These are phyloP conservation scores for Otolemur garnettii DNA, from an alignment of 2,113 vertebrate genomes.

Conservation along the genomic window DNA sequence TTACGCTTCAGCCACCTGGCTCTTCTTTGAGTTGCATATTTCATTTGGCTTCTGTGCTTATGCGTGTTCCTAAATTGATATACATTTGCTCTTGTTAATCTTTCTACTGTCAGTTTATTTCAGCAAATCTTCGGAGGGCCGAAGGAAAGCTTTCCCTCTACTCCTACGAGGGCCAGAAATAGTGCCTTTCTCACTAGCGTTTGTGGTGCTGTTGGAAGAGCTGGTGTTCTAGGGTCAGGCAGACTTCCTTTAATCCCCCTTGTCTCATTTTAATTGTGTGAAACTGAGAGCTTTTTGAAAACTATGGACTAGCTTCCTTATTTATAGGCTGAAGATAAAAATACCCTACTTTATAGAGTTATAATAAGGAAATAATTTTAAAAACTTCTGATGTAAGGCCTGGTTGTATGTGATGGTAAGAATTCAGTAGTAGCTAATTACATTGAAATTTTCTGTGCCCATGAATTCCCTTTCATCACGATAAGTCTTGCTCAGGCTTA, in stretches of 20 bases:
- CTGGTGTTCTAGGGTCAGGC: neutral
- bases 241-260: neutral
- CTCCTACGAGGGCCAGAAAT: neutral
- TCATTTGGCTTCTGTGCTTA: neutral
- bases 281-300: conserved; percentile 10
- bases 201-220: neutral
- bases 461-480: neutral
- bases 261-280: neutral
- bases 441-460: neutral
- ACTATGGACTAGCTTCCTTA: neutral
- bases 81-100: neutral
- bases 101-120: neutral
- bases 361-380: neutral
- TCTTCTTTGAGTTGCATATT: neutral
- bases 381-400: neutral
- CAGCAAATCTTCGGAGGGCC: neutral
- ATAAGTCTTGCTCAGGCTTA: neutral
- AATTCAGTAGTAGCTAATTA: neutral
- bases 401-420: neutral
- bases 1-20: neutral
- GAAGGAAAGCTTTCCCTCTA: neutral
- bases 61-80: neutral
- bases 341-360: neutral
- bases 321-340: conserved; percentile 5
- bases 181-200: neutral